Evolutionary conservation across 2,888 invertebrate species (phyloP), one percentile per base, ranked within the genome.

Genomic region (Cyaniris semiargus): DNA sequence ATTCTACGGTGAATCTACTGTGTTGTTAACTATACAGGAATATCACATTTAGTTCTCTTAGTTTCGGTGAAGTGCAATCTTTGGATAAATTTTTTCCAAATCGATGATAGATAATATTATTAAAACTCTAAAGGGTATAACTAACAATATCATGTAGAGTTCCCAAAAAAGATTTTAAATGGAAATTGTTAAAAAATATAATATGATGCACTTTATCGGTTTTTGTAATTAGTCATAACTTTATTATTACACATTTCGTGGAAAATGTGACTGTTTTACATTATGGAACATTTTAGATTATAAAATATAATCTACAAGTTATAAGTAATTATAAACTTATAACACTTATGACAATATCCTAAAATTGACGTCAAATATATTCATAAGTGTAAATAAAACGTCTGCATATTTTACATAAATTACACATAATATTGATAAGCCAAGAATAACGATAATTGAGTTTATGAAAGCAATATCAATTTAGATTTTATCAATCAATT

Each of bases 401-500:
- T 27, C 66, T 15, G 27, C 18, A 66, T 66, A 66, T 31, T 66
- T 66, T 66, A 27, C 66, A 66, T 60, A 27, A 66, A 66, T 15
- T 66, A 27, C 66, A 27, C 27, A 6, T 66, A 27, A 6, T 66
- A 27, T 66, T 31, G 66, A 66, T 66, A 66, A 27, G 66, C 66
- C 18, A 31, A 31, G 66, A 66, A 27, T 66, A 6, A 31, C 15
- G 66, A 31, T 66, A 66, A 66, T 66, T 66, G 27, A 66, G 66
- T 66, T 27, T 66, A 18, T 66, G 13, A 66, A 23, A 60, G 23
- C 23, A 23, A 66, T 31, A 66, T 27, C 18, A 31, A 66, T 66
- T 27, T 66, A 66, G 66, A 66, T 66, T 66, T 27, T 31, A 66
- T 66, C 66, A 66, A 66, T 66, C 66, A 66, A 66, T 66, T 66